Conservation (phyloP, 2,113 vertebrate genomes). For the Corythornis cristatus region DNA sequence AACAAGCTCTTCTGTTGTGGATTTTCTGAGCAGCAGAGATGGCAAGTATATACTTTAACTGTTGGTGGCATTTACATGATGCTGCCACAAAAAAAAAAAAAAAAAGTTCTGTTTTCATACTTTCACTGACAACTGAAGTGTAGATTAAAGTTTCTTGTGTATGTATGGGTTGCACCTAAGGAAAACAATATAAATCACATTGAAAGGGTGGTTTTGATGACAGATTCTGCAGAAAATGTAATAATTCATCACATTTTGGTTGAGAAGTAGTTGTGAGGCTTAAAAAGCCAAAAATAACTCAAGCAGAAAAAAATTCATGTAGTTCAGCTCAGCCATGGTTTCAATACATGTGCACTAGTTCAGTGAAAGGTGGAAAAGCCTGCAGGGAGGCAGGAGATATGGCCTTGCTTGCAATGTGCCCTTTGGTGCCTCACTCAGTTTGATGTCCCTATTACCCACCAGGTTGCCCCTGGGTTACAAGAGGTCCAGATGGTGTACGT, state of each 20-base stretch:
- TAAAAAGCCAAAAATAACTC: neutral
- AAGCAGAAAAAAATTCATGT: neutral
- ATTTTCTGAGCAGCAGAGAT: neutral
- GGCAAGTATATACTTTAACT: neutral
- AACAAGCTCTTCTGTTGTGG: neutral
- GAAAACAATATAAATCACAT: slow-evolving; percentile 5
- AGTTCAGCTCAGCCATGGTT: neutral
- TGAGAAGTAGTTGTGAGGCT: neutral
- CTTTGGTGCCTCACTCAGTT: neutral
- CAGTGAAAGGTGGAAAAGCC: neutral
- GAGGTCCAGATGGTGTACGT: accelerated
- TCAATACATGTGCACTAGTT: accelerated
- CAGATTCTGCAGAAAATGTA: slow-evolving; percentile 14
- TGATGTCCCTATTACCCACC: accelerated
- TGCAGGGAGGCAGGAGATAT: neutral
- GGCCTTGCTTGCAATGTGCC: neutral
- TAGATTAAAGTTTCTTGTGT: slow-evolving; percentile 23
- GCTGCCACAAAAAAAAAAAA: slow-evolving; percentile 11
- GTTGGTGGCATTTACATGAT: neutral
- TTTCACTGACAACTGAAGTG: neutral
- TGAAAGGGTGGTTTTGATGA: neutral
- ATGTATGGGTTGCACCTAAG: slow-evolving; percentile 12
- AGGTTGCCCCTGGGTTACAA: neutral
- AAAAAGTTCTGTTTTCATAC: slow-evolving; percentile 35
- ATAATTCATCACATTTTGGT: neutral